A percentile compares a stretch with the other conserved stretches of the same genome.
phyloP scores from a whole-genome alignment of 2,113 vertebrate species.

The Ceyx melanurus region DNA sequence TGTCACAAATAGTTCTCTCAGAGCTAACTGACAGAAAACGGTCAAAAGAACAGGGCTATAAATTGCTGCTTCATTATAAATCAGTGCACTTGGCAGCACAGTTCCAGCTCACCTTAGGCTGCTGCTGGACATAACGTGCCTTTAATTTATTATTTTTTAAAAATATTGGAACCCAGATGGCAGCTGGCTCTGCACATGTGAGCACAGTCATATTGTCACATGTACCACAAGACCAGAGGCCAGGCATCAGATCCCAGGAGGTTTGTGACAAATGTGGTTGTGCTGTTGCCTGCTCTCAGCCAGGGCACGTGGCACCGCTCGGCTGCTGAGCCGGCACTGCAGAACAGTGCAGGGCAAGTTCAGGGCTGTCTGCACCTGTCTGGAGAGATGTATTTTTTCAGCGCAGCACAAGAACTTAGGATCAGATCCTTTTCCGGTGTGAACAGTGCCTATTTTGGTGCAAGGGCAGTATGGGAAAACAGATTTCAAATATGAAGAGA shows the following conservation, averaged over 20 bases:
- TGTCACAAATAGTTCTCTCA: background rate
- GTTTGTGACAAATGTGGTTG: background rate
- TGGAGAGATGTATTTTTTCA: background rate
- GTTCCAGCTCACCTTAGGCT: background rate
- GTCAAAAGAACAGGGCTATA: background rate
- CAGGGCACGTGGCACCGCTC: background rate
- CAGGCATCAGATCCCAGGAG: background rate
- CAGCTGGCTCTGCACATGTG: background rate
- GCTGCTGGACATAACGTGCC: background rate
- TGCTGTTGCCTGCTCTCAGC: background rate
- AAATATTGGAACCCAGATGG: fast-evolving
- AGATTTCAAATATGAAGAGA: background rate
- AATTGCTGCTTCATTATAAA: background rate
- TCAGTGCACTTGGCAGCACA: background rate
- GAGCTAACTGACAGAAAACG: background rate
- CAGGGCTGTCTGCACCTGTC: background rate
- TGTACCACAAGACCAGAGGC: background rate
- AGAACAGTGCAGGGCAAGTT: background rate
- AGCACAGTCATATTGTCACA: fast-evolving
- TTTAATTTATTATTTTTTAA: background rate
- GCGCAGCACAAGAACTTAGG: background rate
- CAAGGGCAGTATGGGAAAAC: background rate
- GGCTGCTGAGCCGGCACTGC: background rate
- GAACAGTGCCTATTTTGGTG: background rate
- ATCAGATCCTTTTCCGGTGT: background rate